Conservation (phyloP, 2,113 vertebrate genomes). For the Hyla sarda region DNA sequence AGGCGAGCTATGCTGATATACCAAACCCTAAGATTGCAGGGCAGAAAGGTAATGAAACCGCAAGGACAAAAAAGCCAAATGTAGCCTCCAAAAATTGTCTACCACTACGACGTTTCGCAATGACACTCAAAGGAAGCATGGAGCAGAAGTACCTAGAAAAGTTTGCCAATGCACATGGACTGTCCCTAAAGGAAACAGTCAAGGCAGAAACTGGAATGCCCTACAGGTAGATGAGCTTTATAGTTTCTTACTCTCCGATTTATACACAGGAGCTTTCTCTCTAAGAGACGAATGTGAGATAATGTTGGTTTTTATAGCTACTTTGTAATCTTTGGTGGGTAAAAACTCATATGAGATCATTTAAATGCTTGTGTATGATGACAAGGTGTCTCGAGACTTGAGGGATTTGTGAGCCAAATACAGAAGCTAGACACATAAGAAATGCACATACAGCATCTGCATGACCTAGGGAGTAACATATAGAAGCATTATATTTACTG, state of each 20-base stretch:
- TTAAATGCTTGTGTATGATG: not conserved
- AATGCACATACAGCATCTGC: no score
- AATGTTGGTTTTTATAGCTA: not conserved
- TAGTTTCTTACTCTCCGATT: not conserved
- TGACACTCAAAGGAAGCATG: conserved; percentile 57
- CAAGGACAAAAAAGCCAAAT: conserved; percentile 62
- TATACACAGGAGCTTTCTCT: not conserved
- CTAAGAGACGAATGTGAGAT: not conserved
- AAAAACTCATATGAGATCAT: not conserved
- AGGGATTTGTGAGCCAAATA: no score
- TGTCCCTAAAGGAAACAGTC: conserved; percentile 79
- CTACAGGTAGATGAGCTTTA: conserved; percentile 81
- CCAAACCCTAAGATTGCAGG: conserved; percentile 77
- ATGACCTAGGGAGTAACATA: no score
- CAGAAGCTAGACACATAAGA: no score
- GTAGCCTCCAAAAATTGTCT: conserved; percentile 52
- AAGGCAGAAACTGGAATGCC: conserved; percentile 78
- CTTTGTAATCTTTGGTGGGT: not conserved
- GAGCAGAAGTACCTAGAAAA: conserved; percentile 81
- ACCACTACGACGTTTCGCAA: conserved; percentile 68
- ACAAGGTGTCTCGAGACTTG: no score
- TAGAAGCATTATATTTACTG: no score
- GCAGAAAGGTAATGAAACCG: conserved; percentile 64
- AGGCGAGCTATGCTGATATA: conserved; percentile 79
- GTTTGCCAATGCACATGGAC: conserved; percentile 80